These are phyloP conservation scores for Chesias legatella DNA, from an alignment of 2,888 invertebrate species.

Conservation along the genomic window DNA sequence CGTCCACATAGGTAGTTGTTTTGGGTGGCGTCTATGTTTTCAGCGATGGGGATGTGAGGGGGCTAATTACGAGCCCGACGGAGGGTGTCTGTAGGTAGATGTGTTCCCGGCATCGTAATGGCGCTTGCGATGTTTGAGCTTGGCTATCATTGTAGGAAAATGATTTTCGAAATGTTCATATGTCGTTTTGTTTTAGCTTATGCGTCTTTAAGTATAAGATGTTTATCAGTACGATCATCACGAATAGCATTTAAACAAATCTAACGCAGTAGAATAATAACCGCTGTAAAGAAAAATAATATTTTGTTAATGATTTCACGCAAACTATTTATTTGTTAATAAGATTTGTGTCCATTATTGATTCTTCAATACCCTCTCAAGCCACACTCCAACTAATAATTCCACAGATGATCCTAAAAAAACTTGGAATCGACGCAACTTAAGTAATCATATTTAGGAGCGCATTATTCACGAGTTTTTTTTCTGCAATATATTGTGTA, in stretches of 20 bases:
- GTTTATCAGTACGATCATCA: too few species aligned
- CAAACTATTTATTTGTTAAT: not conserved
- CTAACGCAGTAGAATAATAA: too few species aligned
- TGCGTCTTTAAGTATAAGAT: too few species aligned
- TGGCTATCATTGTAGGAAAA: slow-evolving; percentile 14
- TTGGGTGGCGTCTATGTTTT: slow-evolving; percentile 54
- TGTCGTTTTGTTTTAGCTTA: too few species aligned
- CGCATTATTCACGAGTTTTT: slow-evolving; percentile 28
- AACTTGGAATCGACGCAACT: slow-evolving; percentile 12
- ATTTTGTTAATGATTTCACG: not conserved
- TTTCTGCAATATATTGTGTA: slow-evolving; percentile 50
- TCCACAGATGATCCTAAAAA: slow-evolving; percentile 9
- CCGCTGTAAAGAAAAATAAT: too few species aligned
- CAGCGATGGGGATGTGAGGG: slow-evolving; percentile 36
- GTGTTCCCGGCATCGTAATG: slow-evolving; percentile 34
- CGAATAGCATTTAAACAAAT: too few species aligned
- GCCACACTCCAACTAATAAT: slow-evolving; percentile 11
- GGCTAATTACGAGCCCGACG: slow-evolving; percentile 50
- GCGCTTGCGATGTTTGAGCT: slow-evolving; percentile 23
- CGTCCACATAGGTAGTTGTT: slow-evolving; percentile 51
- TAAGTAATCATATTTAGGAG: slow-evolving; percentile 31
- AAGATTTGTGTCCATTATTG: slow-evolving; percentile 11
- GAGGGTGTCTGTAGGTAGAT: slow-evolving; percentile 26
- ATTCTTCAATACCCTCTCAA: slow-evolving; percentile 8
- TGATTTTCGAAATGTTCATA: slow-evolving; percentile 11